Conservation (phyloP, 1,140 invertebrate genomes). For the Drosophila jambulina region DNA sequence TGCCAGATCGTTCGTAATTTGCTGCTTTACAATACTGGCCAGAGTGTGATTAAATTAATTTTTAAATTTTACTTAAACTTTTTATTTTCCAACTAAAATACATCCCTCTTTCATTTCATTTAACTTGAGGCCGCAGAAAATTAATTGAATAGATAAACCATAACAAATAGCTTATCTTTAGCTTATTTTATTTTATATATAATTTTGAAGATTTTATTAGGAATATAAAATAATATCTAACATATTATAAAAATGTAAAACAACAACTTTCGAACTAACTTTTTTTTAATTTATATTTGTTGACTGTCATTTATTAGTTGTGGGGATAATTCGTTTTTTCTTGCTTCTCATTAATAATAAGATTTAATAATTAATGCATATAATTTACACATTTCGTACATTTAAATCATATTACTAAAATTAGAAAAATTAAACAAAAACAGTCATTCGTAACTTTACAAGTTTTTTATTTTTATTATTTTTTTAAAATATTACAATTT, state of each 20-base stretch:
- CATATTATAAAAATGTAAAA: background rate
- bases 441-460: conserved; percentile 61
- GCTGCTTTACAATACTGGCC: conserved; percentile 1
- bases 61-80: conserved; percentile 3
- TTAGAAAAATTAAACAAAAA: background rate
- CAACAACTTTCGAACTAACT: too few relatives aligned
- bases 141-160: background rate
- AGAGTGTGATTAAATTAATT: background rate
- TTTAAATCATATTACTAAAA: background rate
- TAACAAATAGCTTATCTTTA: background rate
- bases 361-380: too few relatives aligned
- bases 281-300: too few relatives aligned
- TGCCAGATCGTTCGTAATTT: conserved; percentile 12
- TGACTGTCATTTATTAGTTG: background rate
- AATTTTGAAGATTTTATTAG: too few relatives aligned
- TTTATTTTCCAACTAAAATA: too few relatives aligned
- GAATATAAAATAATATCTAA: background rate
- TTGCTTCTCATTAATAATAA: too few relatives aligned
- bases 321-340: too few relatives aligned
- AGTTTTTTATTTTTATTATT: conserved; percentile 66
- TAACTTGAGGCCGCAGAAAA: too few relatives aligned
- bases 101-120: background rate
- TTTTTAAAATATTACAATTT: conserved; percentile 79
- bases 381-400: too few relatives aligned
- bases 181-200: too few relatives aligned